Percentiles rank a stretch among this genome's conserved stretches.
These are phyloP conservation scores for Sussaba pulchella DNA, from an alignment of 2,888 invertebrate species.

Conservation along the genomic window DNA sequence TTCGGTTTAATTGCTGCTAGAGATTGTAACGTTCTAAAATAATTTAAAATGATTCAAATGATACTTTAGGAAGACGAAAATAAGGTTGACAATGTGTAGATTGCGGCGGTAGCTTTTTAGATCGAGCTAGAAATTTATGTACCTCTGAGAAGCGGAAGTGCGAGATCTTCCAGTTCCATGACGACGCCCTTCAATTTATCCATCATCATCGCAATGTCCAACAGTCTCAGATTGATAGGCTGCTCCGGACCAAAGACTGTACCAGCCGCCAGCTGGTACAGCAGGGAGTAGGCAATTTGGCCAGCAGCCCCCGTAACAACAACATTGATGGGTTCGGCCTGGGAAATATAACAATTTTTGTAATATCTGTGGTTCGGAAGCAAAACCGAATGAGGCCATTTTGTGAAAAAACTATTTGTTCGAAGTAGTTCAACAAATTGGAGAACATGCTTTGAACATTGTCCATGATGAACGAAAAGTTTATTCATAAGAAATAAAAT, in stretches of 20 bases:
- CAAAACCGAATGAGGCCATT: no score
- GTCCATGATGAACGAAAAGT: no score
- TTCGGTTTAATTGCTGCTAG: no score
- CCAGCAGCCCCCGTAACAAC: slow-evolving; percentile 99
- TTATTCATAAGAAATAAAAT: no score
- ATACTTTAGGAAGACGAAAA: no score
- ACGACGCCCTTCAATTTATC: slow-evolving; percentile 98
- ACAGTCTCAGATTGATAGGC: slow-evolving; percentile 93
- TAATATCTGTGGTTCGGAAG: no score
- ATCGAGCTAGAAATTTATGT: slow-evolving; percentile 29
- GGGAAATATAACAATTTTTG: not conserved
- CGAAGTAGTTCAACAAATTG: no score
- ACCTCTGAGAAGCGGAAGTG: slow-evolving; percentile 94
- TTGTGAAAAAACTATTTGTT: no score
- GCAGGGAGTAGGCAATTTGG: slow-evolving; percentile 98
- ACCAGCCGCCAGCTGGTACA: slow-evolving; percentile 97
- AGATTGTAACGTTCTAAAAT: no score
- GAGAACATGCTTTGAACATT: no score
- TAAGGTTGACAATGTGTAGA: not conserved
- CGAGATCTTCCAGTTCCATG: slow-evolving; percentile 98
- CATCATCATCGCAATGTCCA: slow-evolving; percentile 98
- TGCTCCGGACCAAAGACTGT: slow-evolving; percentile 97
- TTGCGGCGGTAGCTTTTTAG: slow-evolving; percentile 11
- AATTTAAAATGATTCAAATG: no score
- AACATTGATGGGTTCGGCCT: slow-evolving; percentile 95